Evolutionary conservation across 2,113 vertebrate genomes (phyloP).

Genomic region (Sarotherodon lohbergeri): DNA sequence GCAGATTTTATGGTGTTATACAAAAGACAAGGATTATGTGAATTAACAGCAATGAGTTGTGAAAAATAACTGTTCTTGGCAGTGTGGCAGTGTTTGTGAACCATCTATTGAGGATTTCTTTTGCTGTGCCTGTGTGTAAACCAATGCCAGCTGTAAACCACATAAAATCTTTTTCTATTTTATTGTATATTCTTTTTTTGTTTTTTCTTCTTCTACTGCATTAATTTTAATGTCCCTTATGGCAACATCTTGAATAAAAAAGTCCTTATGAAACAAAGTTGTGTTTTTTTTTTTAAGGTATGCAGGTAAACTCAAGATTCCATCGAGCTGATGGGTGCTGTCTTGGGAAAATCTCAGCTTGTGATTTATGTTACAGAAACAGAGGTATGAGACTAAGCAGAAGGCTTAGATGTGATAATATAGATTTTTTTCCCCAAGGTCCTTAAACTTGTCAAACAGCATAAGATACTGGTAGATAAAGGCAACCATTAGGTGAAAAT

Average conservation of each 20-base stretch:
- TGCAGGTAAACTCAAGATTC: background rate
- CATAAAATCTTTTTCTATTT: background rate
- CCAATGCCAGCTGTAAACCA: background rate
- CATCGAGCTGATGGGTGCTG: background rate
- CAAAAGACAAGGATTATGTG: background rate
- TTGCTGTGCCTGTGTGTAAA: background rate
- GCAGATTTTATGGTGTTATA: background rate
- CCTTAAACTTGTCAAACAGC: background rate
- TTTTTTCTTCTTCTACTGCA: background rate
- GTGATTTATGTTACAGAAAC: background rate
- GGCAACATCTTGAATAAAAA: background rate
- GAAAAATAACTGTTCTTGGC: background rate
- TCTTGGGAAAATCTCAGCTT: background rate
- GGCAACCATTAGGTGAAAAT: background rate
- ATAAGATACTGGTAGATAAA: background rate
- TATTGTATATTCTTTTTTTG: background rate
- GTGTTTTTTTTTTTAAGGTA: background rate
- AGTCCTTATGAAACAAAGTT: background rate
- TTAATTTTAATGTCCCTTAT: background rate
- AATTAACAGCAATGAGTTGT: background rate
- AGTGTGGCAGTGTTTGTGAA: background rate
- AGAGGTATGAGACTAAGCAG: background rate
- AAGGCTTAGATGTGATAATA: background rate
- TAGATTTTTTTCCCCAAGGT: background rate
- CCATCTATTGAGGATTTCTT: background rate